These are phyloP conservation scores for Limnodromus scolopaceus DNA, from an alignment of 2,797 vertebrate genomes.

Conservation along the genomic window DNA sequence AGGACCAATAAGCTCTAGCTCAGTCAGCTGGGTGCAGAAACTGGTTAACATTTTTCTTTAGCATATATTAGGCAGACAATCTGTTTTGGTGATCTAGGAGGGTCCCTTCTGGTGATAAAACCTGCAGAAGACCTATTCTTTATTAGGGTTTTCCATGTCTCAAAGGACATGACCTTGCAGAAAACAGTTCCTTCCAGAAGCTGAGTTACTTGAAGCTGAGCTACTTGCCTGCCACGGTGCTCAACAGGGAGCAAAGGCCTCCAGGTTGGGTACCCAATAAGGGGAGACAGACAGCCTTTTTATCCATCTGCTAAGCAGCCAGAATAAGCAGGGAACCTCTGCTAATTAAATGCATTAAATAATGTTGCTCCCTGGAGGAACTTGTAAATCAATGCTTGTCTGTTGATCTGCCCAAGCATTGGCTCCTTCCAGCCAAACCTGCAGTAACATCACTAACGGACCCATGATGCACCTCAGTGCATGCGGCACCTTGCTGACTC, in stretches of 20 bases:
- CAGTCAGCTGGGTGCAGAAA: background rate
- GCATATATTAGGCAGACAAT: background rate
- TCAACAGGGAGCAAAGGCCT: background rate
- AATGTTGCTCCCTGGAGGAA: background rate
- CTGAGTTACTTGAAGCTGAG: background rate
- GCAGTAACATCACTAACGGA: background rate
- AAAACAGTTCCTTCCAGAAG: background rate
- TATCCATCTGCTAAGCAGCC: background rate
- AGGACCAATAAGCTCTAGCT: background rate
- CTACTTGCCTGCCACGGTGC: background rate
- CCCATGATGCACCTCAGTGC: background rate
- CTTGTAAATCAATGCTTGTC: background rate
- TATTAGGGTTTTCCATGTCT: background rate
- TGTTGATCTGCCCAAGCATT: fast-evolving
- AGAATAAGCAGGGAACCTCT: background rate
- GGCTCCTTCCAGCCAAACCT: background rate
- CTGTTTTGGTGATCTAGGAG: background rate
- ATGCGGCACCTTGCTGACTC: background rate
- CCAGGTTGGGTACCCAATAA: background rate
- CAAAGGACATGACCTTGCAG: background rate
- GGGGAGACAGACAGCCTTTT: background rate
- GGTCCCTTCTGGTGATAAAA: background rate
- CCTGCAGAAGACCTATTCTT: background rate
- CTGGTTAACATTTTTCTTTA: background rate
- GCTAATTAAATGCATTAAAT: background rate